A percentile compares a stretch with the other conserved stretches of the same genome.
Conservation (phyloP, 2,113 vertebrate genomes). For the Misgurnus mizolepis region DNA sequence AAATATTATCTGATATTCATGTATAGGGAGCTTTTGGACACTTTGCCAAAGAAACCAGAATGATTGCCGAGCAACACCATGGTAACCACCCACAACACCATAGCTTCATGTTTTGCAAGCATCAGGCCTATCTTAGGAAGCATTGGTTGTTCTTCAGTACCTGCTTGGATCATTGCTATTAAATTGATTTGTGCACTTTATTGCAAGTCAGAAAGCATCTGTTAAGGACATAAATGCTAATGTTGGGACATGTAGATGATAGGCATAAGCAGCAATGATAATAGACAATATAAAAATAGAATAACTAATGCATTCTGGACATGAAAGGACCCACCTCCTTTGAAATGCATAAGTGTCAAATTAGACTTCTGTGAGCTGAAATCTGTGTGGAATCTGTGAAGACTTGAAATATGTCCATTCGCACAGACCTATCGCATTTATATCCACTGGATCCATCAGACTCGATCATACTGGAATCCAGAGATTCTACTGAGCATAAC, state of each 20-base stretch:
- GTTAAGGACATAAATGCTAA: neutral
- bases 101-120: no score
- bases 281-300: neutral
- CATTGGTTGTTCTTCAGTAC: neutral
- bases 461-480: neutral
- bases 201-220: no score
- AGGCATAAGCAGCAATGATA: neutral
- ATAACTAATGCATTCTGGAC: neutral
- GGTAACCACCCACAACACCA: no score
- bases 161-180: neutral
- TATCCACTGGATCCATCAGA: slow-evolving; percentile 1
- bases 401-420: slow-evolving; percentile 7
- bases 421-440: neutral
- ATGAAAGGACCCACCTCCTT: neutral
- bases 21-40: no score
- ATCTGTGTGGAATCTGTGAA: neutral
- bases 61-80: no score
- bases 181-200: no score
- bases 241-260: neutral
- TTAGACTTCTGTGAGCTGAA: slow-evolving; percentile 5
- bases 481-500: neutral
- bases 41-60: no score
- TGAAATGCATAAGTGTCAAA: neutral
- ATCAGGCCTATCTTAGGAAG: no score
- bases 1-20: no score